Base-by-base conservation (phyloP, 2,113 vertebrate genomes). In the Tragelaphus imberbis region DNA sequence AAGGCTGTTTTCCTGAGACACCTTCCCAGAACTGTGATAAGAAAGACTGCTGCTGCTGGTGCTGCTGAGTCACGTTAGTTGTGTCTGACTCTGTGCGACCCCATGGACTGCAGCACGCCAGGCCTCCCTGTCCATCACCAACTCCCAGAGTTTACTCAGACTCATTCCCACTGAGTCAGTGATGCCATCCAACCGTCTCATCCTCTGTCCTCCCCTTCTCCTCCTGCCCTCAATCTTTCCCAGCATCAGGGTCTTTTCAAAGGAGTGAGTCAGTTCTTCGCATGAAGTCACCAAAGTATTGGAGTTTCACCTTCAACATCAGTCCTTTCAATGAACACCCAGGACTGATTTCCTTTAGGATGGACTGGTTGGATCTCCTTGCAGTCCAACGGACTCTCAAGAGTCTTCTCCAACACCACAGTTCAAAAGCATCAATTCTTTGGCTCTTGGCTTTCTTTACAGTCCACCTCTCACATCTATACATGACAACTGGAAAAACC, bases 51-150 rank as follows among this genome's bases (percentile, higher is more conserved):
- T 40, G 40, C 40, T 40, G 40, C 40, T 40, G 40, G 4, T 40
- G 40, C 40, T 40, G 40, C 40, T 40, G 40, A 40, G 40, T 40
- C 40, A 40, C 4, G 40, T 40, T 4, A 71, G 68, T 36, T 1
- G 0, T 40, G 68, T 36, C 4, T 0, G 17, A 71, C 19, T 71
- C 19, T 71, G 21, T 36, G n/a, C 0, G n/a, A 23, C 68, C 10
- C 68, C 17, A 11, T 4, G 21, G 19, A 71, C 68, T 71, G n/a
- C 19, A 71, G 68, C n/a, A 36, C 1, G 1, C 68, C 68, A 36
- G 68, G 68, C 68, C 8, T 23, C 33, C 68, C 19, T 71, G 9
- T 71, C 68, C 19, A 6, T 71, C 68, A 23, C n/a, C 68, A 71
- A 71, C 19, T 12, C 68, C 9, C n/a, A 0, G 0, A 21, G 17